phyloP scores from a whole-genome alignment of 2,797 vertebrate species.

The Peromyscus nudipes region DNA sequence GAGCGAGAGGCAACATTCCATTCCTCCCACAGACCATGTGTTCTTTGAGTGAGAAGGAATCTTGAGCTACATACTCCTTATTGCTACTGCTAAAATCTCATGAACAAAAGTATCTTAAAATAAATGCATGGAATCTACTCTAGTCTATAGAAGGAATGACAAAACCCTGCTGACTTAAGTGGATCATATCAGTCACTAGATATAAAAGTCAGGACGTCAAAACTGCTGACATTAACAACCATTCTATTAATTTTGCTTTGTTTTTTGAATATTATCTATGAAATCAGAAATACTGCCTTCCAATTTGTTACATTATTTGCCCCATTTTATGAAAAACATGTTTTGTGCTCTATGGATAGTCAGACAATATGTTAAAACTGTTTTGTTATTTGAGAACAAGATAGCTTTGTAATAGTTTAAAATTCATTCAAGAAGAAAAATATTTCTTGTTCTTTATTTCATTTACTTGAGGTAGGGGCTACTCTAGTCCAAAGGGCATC shows the following conservation, averaged over 20 bases:
- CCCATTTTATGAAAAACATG: background rate
- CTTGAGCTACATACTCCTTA: background rate
- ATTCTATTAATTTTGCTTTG: background rate
- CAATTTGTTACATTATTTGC: background rate
- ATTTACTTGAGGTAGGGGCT: background rate
- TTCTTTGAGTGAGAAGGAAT: conserved; percentile 38
- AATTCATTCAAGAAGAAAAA: background rate
- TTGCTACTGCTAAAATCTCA: conserved; percentile 9
- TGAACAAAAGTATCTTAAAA: conserved; percentile 6
- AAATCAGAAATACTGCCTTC: background rate
- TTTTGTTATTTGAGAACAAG: background rate
- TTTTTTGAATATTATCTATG: background rate
- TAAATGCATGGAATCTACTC: background rate
- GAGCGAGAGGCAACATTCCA: background rate
- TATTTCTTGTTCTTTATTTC: background rate
- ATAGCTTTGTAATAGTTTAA: background rate
- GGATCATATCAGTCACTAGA: background rate
- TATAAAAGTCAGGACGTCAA: background rate
- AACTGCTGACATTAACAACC: background rate
- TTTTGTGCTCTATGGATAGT: background rate
- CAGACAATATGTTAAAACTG: background rate
- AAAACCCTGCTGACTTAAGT: background rate
- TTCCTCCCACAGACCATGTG: conserved; percentile 76
- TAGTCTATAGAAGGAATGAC: background rate
- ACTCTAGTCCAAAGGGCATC: no score